A percentile compares a stretch with the other conserved stretches of the same genome.
phyloP scores from a whole-genome alignment of 2,888 invertebrate genomes.

The Drosophila meridionalis region DNA sequence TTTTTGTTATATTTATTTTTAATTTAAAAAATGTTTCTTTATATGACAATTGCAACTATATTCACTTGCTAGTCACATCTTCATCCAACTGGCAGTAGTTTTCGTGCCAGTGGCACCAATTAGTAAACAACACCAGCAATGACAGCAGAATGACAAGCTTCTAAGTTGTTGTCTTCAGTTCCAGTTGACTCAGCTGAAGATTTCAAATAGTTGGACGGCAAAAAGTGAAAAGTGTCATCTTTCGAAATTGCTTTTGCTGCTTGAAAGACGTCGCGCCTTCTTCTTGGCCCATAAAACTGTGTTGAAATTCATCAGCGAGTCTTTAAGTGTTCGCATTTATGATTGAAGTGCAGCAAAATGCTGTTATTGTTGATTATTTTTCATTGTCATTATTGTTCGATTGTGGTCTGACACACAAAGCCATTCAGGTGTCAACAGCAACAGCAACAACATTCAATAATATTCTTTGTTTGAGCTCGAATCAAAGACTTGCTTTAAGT shows the following conservation, averaged over 20 bases:
- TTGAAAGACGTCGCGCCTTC: background rate
- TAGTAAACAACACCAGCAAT: conserved; percentile 46
- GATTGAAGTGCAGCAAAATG: conserved; percentile 43
- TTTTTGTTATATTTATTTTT: no score
- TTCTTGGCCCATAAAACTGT: conserved; percentile 1
- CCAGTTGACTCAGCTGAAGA: conserved; percentile 40
- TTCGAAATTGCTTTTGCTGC: conserved; percentile 42
- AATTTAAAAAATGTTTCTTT: background rate
- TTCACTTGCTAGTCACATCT: background rate
- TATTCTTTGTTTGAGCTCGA: background rate
- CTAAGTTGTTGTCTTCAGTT: conserved; percentile 34
- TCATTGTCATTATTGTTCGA: conserved; percentile 24
- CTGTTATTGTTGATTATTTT: conserved; percentile 9
- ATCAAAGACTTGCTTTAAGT: background rate
- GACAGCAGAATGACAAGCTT: conserved; percentile 56
- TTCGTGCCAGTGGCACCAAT: conserved; percentile 40
- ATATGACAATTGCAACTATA: background rate
- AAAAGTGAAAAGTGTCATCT: conserved; percentile 73
- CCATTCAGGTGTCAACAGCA: conserved; percentile 62
- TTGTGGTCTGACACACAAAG: conserved; percentile 67
- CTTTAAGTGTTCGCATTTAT: conserved; percentile 37
- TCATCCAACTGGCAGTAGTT: background rate
- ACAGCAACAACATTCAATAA: conserved; percentile 26
- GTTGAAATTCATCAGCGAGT: conserved; percentile 20
- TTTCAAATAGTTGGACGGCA: conserved; percentile 41